These are phyloP conservation scores for Rhagium mordax DNA, from an alignment of 2,888 invertebrate species.

Conservation along the genomic window DNA sequence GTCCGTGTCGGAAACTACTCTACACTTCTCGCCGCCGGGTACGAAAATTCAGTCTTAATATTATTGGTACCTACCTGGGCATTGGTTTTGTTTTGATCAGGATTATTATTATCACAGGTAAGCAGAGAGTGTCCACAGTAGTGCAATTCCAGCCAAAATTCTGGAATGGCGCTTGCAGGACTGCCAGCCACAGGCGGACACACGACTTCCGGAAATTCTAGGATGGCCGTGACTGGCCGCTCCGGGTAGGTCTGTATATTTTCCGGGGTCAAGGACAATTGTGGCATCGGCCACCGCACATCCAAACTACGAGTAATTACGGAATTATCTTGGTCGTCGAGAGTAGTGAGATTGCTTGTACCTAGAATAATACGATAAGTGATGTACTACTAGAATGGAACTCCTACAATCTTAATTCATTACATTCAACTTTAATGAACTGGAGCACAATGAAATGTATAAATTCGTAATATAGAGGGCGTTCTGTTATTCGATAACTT, in stretches of 20 bases:
- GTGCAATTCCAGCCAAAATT: constrained; percentile 85
- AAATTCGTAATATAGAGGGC: too few relatives aligned
- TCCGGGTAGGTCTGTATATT: constrained; percentile 87
- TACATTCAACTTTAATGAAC: background rate
- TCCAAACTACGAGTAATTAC: constrained; percentile 76
- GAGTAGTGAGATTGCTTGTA: constrained; percentile 38
- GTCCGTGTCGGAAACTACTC: too few relatives aligned
- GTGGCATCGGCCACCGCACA: constrained; percentile 86
- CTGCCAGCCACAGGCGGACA: constrained; percentile 77
- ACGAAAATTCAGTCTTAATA: too few relatives aligned
- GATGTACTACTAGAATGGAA: background rate
- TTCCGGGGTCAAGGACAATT: constrained; percentile 81
- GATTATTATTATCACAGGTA: constrained; percentile 73
- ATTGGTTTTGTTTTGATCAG: constrained; percentile 65
- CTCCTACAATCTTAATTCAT: background rate
- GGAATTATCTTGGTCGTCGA: constrained; percentile 52
- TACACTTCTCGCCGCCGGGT: too few relatives aligned
- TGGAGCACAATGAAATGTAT: background rate
- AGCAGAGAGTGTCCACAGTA: constrained; percentile 86
- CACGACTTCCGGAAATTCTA: constrained; percentile 83
- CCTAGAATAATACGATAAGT: constrained; percentile 34
- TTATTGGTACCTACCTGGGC: constrained; percentile 69
- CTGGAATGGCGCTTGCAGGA: constrained; percentile 72
- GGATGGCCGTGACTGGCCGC: constrained; percentile 80
- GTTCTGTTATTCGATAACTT: too few relatives aligned